Conservation (phyloP, 2,113 vertebrate genomes). For the Ariopsis seemanni region DNA sequence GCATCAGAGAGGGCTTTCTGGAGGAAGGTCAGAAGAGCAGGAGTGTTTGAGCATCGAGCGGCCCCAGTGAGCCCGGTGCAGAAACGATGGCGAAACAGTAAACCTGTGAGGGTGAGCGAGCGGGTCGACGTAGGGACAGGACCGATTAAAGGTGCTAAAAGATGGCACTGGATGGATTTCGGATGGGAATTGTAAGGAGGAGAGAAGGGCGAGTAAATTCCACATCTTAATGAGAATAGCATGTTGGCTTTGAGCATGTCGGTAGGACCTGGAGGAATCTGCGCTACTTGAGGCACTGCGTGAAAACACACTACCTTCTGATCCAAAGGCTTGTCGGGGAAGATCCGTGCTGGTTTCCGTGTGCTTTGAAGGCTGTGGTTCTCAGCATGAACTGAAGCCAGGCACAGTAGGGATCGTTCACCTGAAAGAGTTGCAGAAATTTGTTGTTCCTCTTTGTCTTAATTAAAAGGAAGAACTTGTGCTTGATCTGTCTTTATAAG, state of each 20-base stretch:
- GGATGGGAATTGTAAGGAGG: conserved; percentile 54
- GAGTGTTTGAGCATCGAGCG: conserved; percentile 10
- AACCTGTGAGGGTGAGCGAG: conserved; percentile 58
- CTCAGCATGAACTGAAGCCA: conserved; percentile 39
- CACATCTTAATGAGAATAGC: conserved; percentile 70
- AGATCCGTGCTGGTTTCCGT: conserved; percentile 18
- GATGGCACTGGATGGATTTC: conserved; percentile 62
- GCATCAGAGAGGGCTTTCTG: conserved; percentile 5
- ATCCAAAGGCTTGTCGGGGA: conserved; percentile 18
- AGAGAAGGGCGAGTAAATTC: conserved; percentile 48
- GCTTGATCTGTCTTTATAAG: conserved; percentile 58
- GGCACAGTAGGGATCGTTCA: conserved; percentile 57
- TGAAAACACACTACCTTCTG: conserved; percentile 56
- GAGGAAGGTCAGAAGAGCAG: conserved; percentile 1
- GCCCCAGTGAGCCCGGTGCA: conserved; percentile 52
- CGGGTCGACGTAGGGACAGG: conserved; percentile 49
- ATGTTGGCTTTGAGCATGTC: conserved; percentile 80
- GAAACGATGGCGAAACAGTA: conserved; percentile 49
- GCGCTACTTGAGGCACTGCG: conserved; percentile 49
- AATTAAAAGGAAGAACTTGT: conserved; percentile 55
- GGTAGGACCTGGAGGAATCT: conserved; percentile 68
- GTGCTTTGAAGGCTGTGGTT: conserved; percentile 26
- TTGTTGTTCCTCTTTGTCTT: conserved; percentile 68
- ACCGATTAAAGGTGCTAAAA: conserved; percentile 57
- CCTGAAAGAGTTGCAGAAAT: conserved; percentile 65